phyloP scores from a whole-genome alignment of 2,888 invertebrate species.

The Drosophila emarginata region DNA sequence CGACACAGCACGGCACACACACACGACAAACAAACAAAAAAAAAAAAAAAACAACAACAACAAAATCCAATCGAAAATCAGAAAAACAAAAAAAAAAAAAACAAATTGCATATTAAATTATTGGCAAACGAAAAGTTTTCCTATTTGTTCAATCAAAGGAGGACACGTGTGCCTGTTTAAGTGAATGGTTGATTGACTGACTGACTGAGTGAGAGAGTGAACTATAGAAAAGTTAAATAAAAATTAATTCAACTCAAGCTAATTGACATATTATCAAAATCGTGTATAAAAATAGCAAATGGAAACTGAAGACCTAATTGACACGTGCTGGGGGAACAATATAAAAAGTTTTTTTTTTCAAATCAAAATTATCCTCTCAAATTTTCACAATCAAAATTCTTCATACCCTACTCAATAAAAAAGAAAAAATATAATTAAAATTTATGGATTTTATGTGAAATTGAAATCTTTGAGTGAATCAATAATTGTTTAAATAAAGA shows the following conservation, averaged over 20 bases:
- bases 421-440: too few species aligned
- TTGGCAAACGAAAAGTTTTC: conserved; percentile 28
- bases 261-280: conserved; percentile 30
- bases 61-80: conserved; percentile 13
- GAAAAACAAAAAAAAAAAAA: conserved; percentile 11
- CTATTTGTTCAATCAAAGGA: not conserved
- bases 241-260: conserved; percentile 11
- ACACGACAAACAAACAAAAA: not conserved
- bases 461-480: too few species aligned
- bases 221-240: conserved; percentile 16
- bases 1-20: not conserved
- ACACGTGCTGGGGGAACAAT: conserved; percentile 5
- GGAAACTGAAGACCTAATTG: conserved; percentile 14
- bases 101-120: conserved; percentile 54
- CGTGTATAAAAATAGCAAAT: conserved; percentile 28
- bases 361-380: not conserved
- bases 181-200: not conserved
- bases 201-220: not conserved
- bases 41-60: not conserved
- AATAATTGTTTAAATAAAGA: too few species aligned
- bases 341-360: too few species aligned
- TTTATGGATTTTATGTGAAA: too few species aligned
- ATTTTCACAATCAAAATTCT: not conserved
- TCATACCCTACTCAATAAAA: too few species aligned
- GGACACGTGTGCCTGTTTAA: conserved; percentile 8